These are phyloP conservation scores for Agriotes lineatus DNA, from an alignment of 2,888 invertebrate genomes.

Conservation along the genomic window DNA sequence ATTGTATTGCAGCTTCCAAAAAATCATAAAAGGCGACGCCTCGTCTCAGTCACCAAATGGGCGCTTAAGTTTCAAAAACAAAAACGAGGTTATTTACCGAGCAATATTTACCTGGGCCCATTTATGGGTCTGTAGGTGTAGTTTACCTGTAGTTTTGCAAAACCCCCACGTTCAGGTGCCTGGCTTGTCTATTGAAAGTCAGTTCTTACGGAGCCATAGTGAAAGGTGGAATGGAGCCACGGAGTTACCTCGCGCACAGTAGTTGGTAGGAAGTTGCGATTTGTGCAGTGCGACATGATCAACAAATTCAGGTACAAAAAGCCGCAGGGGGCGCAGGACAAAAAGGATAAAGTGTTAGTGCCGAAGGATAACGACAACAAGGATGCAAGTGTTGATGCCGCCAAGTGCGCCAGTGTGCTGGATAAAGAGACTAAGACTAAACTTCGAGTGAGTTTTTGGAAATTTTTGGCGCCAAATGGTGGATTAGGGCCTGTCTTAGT, in stretches of 20 bases:
- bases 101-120: conserved; percentile 22
- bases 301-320: conserved; percentile 64
- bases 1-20: no score
- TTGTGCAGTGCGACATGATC: conserved; percentile 55
- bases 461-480: conserved; percentile 15
- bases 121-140: conserved; percentile 25
- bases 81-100: conserved; percentile 13
- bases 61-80: background rate
- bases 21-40: no score
- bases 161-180: conserved; percentile 47
- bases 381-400: conserved; percentile 14
- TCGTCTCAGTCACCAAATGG: background rate
- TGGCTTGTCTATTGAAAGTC: conserved; percentile 48
- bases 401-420: conserved; percentile 28
- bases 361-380: conserved; percentile 29
- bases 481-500: no score
- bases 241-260: conserved; percentile 27
- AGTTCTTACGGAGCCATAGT: conserved; percentile 50
- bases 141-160: conserved; percentile 53
- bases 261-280: conserved; percentile 28
- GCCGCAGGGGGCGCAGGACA: conserved; percentile 53
- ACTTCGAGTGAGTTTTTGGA: conserved; percentile 53
- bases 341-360: conserved; percentile 40
- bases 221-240: conserved; percentile 46
- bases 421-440: conserved; percentile 50